Evolutionary conservation across 2,888 invertebrate genomes (phyloP).

Genomic region (Agrypnus murinus): DNA sequence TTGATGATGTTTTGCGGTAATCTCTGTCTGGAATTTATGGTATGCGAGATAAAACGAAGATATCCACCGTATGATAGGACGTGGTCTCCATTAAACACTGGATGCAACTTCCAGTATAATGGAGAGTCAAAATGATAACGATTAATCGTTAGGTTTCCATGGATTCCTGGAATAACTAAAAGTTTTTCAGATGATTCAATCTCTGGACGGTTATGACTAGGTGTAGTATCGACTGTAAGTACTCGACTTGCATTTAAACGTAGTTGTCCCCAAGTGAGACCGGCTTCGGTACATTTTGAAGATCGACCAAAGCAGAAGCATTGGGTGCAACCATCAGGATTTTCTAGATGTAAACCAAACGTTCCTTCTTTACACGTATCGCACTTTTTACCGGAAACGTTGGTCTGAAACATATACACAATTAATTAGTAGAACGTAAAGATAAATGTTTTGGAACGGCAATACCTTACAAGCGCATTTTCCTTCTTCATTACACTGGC

Average conservation of each 20-base stretch:
- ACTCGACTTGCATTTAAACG: constrained; percentile 74
- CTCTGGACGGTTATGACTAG: not conserved
- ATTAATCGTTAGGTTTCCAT: constrained; percentile 74
- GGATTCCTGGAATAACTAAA: constrained; percentile 76
- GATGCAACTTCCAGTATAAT: constrained; percentile 88
- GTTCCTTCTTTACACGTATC: constrained; percentile 88
- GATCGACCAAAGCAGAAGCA: constrained; percentile 98
- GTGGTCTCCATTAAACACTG: constrained; percentile 88
- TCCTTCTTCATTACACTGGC: constrained; percentile 85
- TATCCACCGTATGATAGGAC: constrained; percentile 94
- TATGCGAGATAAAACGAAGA: constrained; percentile 83
- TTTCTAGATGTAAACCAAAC: constrained; percentile 87
- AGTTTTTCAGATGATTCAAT: constrained; percentile 45
- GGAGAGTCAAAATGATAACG: constrained; percentile 77
- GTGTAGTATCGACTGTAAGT: constrained; percentile 55
- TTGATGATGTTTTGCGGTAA: constrained; percentile 69
- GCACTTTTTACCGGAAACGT: constrained; percentile 90
- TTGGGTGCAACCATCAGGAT: constrained; percentile 91
- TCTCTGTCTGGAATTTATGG: constrained; percentile 68
- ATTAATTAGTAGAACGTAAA: not conserved
- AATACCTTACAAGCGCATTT: constrained; percentile 92
- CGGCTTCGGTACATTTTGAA: constrained; percentile 85
- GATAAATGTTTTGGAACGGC: not conserved
- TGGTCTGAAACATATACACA: constrained; percentile 73
- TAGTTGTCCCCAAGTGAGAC: constrained; percentile 88